Evolutionary conservation across 2,113 vertebrate genomes (phyloP).

Genomic region (Hyla sarda): DNA sequence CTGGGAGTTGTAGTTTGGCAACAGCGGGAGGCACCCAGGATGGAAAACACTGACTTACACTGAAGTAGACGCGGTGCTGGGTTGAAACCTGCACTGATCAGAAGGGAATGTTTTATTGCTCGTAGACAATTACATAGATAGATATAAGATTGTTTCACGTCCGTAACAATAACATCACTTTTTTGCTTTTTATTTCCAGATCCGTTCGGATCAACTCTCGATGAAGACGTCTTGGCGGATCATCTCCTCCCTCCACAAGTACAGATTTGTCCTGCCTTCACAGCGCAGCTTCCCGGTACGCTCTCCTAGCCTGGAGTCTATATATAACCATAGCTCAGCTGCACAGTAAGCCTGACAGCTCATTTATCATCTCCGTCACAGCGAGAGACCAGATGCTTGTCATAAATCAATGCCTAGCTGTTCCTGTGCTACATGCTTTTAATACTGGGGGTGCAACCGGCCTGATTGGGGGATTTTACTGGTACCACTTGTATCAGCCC

Average conservation of each 20-base stretch:
- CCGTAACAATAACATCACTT: not conserved
- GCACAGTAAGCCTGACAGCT: slow-evolving; percentile 26
- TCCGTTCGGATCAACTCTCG: slow-evolving; percentile 63
- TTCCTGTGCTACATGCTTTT: not conserved
- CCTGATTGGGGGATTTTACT: not conserved
- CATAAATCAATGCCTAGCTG: slow-evolving; percentile 16
- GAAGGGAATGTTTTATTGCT: too few relatives aligned
- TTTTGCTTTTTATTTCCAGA: slow-evolving; percentile 63
- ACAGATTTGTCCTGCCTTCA: slow-evolving; percentile 58
- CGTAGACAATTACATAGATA: too few relatives aligned
- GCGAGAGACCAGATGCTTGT: not conserved
- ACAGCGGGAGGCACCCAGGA: too few relatives aligned
- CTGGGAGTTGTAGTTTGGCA: too few relatives aligned
- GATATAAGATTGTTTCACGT: too few relatives aligned
- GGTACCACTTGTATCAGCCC: not conserved
- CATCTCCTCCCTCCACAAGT: slow-evolving; percentile 63
- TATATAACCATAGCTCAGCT: slow-evolving; percentile 24
- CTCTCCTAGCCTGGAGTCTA: slow-evolving; percentile 14
- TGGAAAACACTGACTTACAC: too few relatives aligned
- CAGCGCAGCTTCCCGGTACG: slow-evolving; percentile 25
- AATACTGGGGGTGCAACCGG: not conserved
- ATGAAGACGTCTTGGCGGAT: slow-evolving; percentile 63
- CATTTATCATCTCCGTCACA: slow-evolving; percentile 25
- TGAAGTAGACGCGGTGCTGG: not conserved
- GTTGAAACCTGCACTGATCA: too few relatives aligned